Evolutionary conservation across 2,797 vertebrate genomes (phyloP).

Genomic region (Phoebastria nigripes): DNA sequence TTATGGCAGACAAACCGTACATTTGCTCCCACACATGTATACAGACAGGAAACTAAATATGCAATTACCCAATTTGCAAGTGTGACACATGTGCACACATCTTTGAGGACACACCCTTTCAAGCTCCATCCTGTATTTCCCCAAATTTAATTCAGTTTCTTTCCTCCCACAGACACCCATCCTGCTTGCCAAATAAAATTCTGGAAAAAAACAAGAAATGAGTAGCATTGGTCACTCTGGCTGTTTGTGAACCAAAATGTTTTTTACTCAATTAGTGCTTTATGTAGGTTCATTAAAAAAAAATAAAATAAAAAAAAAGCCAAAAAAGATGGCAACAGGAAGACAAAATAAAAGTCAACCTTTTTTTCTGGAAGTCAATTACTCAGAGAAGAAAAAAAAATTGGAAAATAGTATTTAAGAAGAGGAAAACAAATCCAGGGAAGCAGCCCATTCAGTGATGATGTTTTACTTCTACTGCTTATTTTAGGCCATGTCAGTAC

Average conservation of each 20-base stretch:
- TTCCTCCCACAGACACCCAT: slow-evolving; percentile 46
- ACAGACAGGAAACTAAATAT: slow-evolving; percentile 55
- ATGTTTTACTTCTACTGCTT: background rate
- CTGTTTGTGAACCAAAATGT: slow-evolving; percentile 21
- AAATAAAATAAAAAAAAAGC: background rate
- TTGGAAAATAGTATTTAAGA: background rate
- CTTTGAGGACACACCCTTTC: slow-evolving; percentile 32
- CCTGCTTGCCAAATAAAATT: slow-evolving; percentile 56
- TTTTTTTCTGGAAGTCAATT: slow-evolving; percentile 18
- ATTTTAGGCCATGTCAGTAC: background rate
- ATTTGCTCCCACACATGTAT: slow-evolving; percentile 64
- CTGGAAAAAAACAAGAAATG: slow-evolving; percentile 52
- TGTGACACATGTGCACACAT: slow-evolving; percentile 52
- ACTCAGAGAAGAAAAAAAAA: background rate
- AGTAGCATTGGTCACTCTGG: background rate
- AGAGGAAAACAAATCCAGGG: slow-evolving; percentile 5
- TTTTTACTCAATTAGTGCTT: slow-evolving; percentile 16
- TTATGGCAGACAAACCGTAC: slow-evolving; percentile 34
- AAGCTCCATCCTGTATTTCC: slow-evolving; percentile 39
- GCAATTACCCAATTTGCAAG: slow-evolving; percentile 56
- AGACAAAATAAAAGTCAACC: background rate
- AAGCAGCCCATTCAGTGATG: background rate
- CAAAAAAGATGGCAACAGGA: background rate
- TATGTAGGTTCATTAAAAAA: background rate
- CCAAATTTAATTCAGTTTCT: slow-evolving; percentile 45